A percentile compares a stretch with the other conserved stretches of the same genome.
Conservation (phyloP, 2,113 vertebrate species). For the Fukomys damarensis region DNA sequence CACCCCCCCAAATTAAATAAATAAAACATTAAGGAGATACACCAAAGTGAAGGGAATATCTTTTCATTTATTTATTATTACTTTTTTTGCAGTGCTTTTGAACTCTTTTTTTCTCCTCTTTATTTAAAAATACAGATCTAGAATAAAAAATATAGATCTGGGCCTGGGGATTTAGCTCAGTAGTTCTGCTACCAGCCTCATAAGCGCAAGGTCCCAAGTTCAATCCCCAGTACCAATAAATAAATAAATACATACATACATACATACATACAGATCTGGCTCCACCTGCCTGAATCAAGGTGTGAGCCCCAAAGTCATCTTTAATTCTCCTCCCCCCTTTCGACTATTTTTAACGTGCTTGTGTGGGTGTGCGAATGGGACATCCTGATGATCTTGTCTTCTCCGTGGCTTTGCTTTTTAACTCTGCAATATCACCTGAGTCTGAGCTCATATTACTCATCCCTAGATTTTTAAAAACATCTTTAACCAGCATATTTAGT, state of each 20-base stretch:
- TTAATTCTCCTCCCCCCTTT: not conserved
- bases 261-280: not conserved
- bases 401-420: accelerated
- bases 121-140: not conserved
- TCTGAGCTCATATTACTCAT: not conserved
- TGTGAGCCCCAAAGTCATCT: not conserved
- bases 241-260: no score
- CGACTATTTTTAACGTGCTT: not conserved
- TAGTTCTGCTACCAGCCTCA: no score
- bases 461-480: not conserved
- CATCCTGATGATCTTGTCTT: not conserved
- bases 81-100: not conserved
- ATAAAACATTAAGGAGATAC: not conserved
- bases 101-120: not conserved
- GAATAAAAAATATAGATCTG: no score
- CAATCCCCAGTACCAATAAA: no score
- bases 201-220: no score
- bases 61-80: no score
- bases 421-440: not conserved
- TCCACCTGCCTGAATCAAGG: not conserved
- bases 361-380: accelerated
- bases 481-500: not conserved
- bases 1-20: no score
- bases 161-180: no score
- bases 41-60: not conserved